Conservation (phyloP, 2,888 invertebrate species). For the Metallyticus violacea region DNA sequence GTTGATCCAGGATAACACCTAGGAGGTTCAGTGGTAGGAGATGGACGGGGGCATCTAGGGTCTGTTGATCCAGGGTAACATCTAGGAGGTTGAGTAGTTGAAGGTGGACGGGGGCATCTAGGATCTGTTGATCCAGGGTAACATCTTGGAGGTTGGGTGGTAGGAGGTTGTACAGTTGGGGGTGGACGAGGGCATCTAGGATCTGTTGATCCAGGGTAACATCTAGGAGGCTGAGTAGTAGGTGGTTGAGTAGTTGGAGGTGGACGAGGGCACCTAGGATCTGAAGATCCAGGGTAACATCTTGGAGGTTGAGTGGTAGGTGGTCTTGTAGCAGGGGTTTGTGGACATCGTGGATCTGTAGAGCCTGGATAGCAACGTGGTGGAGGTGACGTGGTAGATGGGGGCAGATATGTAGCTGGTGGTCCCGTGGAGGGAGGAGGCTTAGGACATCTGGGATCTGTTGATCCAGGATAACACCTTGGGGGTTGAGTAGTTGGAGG, state of each 20-base stretch:
- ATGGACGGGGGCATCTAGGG: slow-evolving; percentile 13
- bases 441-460: slow-evolving; percentile 27
- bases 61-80: slow-evolving; percentile 27
- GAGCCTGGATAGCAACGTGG: slow-evolving; percentile 19
- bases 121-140: slow-evolving; percentile 30
- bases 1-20: slow-evolving; percentile 26
- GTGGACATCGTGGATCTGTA: slow-evolving; percentile 37
- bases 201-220: slow-evolving; percentile 42
- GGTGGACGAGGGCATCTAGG: slow-evolving; percentile 2
- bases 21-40: slow-evolving; percentile 28
- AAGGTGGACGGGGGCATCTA: slow-evolving; percentile 52
- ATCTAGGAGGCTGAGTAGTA: slow-evolving; percentile 17
- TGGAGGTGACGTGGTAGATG: not conserved
- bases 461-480: slow-evolving; percentile 31
- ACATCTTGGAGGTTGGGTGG: not conserved
- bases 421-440: slow-evolving; percentile 2
- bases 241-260: slow-evolving; percentile 17
- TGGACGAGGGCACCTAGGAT: slow-evolving; percentile 23
- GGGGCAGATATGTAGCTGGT: not conserved
- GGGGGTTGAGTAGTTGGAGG: slow-evolving; percentile 12
- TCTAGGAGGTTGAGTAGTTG: slow-evolving; percentile 43
- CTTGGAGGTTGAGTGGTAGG: slow-evolving; percentile 23
- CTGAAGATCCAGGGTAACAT: slow-evolving; percentile 36
- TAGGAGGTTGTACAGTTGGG: not conserved
- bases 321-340: slow-evolving; percentile 30